Evolutionary conservation across 1,140 invertebrate genomes (phyloP).

Genomic region (Drosophila persimilis): DNA sequence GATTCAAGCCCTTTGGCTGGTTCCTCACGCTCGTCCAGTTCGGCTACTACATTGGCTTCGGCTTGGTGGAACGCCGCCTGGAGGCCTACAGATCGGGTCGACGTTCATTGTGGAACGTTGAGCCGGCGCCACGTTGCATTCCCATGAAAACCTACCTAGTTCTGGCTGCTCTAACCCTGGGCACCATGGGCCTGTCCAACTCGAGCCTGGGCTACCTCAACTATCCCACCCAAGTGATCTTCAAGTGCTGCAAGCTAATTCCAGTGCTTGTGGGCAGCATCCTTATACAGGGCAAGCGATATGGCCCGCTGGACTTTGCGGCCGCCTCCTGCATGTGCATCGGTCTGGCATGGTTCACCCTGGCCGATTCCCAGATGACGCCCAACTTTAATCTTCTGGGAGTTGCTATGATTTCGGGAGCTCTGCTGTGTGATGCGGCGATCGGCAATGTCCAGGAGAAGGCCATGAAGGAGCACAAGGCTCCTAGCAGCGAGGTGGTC

Average conservation of each 20-base stretch:
- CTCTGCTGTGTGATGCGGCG: conserved; percentile 95
- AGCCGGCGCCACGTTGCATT: conserved; percentile 89
- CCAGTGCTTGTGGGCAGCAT: conserved; percentile 96
- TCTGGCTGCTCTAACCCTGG: conserved; percentile 93
- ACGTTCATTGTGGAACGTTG: conserved; percentile 43
- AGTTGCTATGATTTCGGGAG: conserved; percentile 93
- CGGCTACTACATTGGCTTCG: conserved; percentile 92
- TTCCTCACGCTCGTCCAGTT: conserved; percentile 97
- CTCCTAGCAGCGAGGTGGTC: conserved; percentile 95
- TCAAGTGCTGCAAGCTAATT: conserved; percentile 98
- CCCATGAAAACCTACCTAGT: conserved; percentile 92
- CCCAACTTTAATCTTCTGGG: conserved; percentile 94
- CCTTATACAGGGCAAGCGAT: conserved; percentile 95
- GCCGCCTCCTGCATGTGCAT: conserved; percentile 95
- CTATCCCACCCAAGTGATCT: conserved; percentile 97
- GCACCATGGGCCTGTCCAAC: conserved; percentile 98
- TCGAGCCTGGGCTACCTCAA: conserved; percentile 97
- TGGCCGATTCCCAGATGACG: conserved; percentile 94
- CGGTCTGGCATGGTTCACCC: conserved; percentile 95
- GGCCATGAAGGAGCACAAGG: conserved; percentile 92
- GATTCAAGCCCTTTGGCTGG: conserved; percentile 95
- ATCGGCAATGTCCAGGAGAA: conserved; percentile 99
- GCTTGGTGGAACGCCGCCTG: conserved; percentile 89
- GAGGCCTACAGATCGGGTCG: conserved; percentile 81
- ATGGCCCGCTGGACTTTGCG: conserved; percentile 91